Conservation (phyloP, 2,797 vertebrate species). For the Cirrhinus mrigala region DNA sequence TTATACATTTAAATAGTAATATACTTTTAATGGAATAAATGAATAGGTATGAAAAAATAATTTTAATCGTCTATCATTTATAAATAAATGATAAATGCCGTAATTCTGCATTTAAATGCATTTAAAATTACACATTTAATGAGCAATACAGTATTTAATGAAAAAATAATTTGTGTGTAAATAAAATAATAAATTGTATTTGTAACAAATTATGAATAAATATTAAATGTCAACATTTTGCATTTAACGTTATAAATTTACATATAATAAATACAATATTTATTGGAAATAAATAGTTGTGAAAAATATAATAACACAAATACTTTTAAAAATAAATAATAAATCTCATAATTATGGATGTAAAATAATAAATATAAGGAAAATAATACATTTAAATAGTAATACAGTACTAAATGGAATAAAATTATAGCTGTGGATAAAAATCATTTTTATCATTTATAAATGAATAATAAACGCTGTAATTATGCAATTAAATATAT, state of each 20-base stretch:
- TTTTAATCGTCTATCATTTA: not conserved
- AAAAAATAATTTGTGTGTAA: not conserved
- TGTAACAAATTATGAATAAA: not conserved
- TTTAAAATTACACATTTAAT: not conserved
- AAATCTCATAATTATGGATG: not conserved
- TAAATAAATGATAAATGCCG: not conserved
- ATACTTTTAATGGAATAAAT: not conserved
- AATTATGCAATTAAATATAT: not conserved
- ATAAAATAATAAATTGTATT: not conserved
- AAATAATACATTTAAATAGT: no score
- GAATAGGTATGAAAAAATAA: not conserved
- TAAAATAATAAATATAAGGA: not conserved
- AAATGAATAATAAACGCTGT: not conserved
- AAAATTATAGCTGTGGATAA: no score
- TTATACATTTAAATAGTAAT: not conserved
- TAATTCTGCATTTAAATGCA: not conserved
- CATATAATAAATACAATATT: not conserved
- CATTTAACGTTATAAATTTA: not conserved
- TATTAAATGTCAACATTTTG: not conserved
- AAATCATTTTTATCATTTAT: no score
- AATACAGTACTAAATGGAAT: no score
- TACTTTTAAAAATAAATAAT: not conserved
- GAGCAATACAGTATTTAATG: not conserved
- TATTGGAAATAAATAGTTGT: not conserved
- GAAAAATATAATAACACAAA: not conserved